Conservation (phyloP, 2,113 vertebrate genomes). For the Oplegnathus fasciatus region DNA sequence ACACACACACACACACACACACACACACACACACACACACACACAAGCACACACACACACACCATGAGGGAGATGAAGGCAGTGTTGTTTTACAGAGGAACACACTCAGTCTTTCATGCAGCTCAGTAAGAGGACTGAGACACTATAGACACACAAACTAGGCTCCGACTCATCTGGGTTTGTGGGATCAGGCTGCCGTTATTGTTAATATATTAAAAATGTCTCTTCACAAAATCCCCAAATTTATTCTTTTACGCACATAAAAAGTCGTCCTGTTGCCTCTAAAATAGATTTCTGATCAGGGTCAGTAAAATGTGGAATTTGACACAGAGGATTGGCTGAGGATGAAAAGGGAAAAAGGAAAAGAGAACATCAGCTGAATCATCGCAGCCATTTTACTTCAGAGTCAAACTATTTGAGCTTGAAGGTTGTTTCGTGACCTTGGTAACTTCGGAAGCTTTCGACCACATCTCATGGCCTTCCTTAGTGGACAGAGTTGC, state of each 20-base stretch:
- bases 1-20: slow-evolving; percentile 19
- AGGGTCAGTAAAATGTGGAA: neutral
- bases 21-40: slow-evolving; percentile 28
- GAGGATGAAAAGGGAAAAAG: no score
- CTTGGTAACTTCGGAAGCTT: no score
- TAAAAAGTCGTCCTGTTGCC: neutral
- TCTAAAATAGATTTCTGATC: neutral
- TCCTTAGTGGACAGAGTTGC: no score
- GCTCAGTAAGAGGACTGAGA: slow-evolving; percentile 31
- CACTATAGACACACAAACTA: slow-evolving; percentile 10
- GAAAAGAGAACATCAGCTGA: no score
- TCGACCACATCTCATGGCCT: no score
- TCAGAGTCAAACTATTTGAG: no score
- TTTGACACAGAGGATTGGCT: neutral
- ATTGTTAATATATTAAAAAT: neutral
- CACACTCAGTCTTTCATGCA: slow-evolving; percentile 56
- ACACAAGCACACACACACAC: no score
- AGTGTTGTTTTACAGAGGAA: slow-evolving; percentile 51
- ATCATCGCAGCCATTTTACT: no score
- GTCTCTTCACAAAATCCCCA: neutral
- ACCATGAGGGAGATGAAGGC: slow-evolving; percentile 47
- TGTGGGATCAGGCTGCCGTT: neutral
- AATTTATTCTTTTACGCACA: neutral
- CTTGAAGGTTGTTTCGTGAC: no score
- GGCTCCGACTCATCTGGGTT: neutral